Conservation (phyloP, 2,113 vertebrate species). For the Notothenia rossii region DNA sequence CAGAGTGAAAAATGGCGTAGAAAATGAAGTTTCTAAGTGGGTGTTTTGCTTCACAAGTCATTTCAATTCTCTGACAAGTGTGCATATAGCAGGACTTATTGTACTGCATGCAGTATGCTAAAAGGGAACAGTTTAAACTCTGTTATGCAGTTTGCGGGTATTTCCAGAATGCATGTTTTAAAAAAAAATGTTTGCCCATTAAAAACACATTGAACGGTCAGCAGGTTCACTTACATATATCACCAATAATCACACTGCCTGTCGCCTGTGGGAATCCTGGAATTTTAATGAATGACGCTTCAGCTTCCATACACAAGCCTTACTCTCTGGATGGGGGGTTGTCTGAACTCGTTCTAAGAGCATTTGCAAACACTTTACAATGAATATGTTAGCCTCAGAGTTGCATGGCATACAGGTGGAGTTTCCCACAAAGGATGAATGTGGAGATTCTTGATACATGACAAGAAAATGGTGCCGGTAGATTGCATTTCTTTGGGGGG, state of each 20-base stretch:
- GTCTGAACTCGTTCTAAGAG: constrained; percentile 17
- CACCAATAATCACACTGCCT: constrained; percentile 66
- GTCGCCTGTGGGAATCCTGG: constrained; percentile 59
- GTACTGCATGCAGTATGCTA: constrained; percentile 36
- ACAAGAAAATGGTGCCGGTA: too few relatives aligned
- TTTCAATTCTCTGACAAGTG: constrained; percentile 63
- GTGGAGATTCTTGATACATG: background rate
- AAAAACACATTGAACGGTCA: constrained; percentile 59
- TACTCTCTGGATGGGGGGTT: constrained; percentile 13
- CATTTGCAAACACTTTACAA: constrained; percentile 26
- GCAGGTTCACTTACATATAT: constrained; percentile 65
- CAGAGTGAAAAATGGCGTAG: constrained; percentile 63
- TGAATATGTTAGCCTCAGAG: background rate
- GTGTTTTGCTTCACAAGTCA: constrained; percentile 74
- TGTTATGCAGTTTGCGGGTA: constrained; percentile 46
- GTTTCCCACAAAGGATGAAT: background rate
- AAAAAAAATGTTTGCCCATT: constrained; percentile 9
- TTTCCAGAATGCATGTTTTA: constrained; percentile 33
- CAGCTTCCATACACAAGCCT: constrained; percentile 29
- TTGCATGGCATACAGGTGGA: background rate
- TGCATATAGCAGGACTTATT: constrained; percentile 52
- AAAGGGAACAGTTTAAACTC: constrained; percentile 41
- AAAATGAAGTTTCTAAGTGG: constrained; percentile 72
- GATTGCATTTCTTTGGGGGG: too few relatives aligned
- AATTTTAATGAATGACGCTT: constrained; percentile 73